A percentile compares a stretch with the other conserved stretches of the same genome.
phyloP scores from a whole-genome alignment of 2,113 vertebrate species.

The Chauna torquata region DNA sequence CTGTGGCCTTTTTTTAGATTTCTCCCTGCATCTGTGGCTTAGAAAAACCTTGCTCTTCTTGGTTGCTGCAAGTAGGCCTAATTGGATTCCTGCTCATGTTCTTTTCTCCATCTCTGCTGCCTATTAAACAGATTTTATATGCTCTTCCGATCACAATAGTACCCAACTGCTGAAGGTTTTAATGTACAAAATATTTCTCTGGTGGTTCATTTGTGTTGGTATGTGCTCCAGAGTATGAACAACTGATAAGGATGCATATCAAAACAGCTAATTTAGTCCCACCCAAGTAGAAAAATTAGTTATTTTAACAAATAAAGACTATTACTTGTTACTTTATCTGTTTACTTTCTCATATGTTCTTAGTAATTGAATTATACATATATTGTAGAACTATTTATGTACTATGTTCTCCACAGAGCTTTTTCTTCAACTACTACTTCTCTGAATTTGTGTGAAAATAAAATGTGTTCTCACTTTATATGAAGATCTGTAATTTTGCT shows the following conservation, averaged over 20 bases:
- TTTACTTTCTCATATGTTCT: background rate
- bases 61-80: background rate
- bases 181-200: slow-evolving; percentile 8
- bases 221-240: slow-evolving; percentile 12
- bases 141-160: slow-evolving; percentile 18
- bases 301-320: slow-evolving; percentile 25
- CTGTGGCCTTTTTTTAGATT: background rate
- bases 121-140: background rate
- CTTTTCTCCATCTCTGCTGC: background rate
- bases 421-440: background rate
- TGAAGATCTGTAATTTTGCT: background rate
- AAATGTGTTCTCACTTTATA: background rate
- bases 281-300: slow-evolving; percentile 60
- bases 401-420: background rate
- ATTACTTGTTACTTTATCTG: background rate
- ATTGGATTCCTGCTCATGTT: background rate
- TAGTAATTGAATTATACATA: background rate
- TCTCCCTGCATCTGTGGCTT: background rate
- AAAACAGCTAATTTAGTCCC: slow-evolving; percentile 34
- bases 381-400: background rate
- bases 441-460: background rate
- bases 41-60: background rate
- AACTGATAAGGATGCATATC: slow-evolving; percentile 22
- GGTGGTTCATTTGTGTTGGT: background rate
- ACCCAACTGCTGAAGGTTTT: background rate